Evolutionary conservation across 2,888 invertebrate species (phyloP), one percentile per base, ranked within the genome.

Genomic region (Drosophila tripunctata): DNA sequence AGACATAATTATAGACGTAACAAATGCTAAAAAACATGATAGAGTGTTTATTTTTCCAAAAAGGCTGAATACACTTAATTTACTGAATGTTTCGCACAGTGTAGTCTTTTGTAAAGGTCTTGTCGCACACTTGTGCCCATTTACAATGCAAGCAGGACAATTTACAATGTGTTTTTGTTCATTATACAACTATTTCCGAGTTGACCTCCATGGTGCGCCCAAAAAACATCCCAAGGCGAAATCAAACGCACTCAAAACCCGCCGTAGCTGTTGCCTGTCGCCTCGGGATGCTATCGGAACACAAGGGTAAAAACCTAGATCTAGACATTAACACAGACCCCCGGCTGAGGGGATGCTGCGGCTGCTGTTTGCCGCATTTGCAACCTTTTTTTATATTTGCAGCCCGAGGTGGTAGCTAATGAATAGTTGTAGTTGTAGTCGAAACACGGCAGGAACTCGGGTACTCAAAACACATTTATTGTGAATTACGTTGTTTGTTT

Each of bases 111-210:
- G 54, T 31, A 17, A 52, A 41, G 48, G 50, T 52, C 54, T 52
- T 36, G 54, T 51, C 47, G 67, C 60, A 75, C 87, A 81, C 72
- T 81, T 84, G 85, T 73, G 73, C 66, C 64, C 84, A 84, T 75
- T 84, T 82, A 52, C 71, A 67, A 71, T 82, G 72, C 79, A 79
- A 62, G 75, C 75, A 86, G 62, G 74, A 81, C 86, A 85, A 87
- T 87, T 87, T 83, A 87, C 87, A 83, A 83, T 83, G 87, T 83
- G 88, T 87, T 87, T 85, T 85, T 75, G 72, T 87, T 85, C 83
- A 83, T 83, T 83, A 87, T 77, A 74, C 74, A 83, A 83, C 83
- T 83, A 83, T 83, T 87, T 14, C 24, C 58, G 67, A 47, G 86
- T 65, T 83, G 86, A 83, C 87, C 83, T 87, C 83, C 54, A 58